Base-by-base conservation (phyloP, 2,888 invertebrate species). In the Chrysolina haemoptera region DNA sequence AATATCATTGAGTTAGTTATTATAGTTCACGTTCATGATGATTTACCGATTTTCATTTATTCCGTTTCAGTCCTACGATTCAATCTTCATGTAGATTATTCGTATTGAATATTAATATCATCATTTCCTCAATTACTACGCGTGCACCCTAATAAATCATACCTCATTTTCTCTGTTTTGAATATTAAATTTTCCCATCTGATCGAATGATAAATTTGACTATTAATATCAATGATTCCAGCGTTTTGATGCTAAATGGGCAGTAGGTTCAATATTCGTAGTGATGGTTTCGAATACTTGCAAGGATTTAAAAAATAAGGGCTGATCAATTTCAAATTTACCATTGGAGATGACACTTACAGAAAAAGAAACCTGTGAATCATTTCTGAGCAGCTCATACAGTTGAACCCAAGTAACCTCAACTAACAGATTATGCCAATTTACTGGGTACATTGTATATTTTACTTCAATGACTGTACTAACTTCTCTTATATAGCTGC, bases 21-120 rank as follows among this genome's bases (percentile, higher is more conserved):
- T 35, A 59, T 35, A 35, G 65, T 40, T n/a, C 50, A 50, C 66
- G 53, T 67, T 67, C 27, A 0, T 5, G 40, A 16, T 55, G 53
- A 67, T 40, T 55, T 35, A 67, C 55, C 10, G 53, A n/a, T 18
- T 53, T 16, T 20, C 55, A 67, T 67, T 53, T 67, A 67, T 67
- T 35, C 16, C 53, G 20, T 40, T 53, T 27, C 53, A 20, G 40
- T 53, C 16, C 67, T 53, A 67, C 27, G 67, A 53, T 67, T 67
- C 67, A 67, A 67, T 67, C 53, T 66, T 67, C 67, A 50, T 53
- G 53, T 53, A 16, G 55, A 53, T 67, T 53, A 67, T 67, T 53
- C 67, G 41, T 35, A 53, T 18, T 16, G 67, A 67, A 53, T 67
- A 53, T 53, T 67, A 53, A 67, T 67, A 50, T 41, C 50, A 53